These are phyloP conservation scores for Hypanus sabinus DNA, from an alignment of 2,113 vertebrate genomes.

Conservation along the genomic window DNA sequence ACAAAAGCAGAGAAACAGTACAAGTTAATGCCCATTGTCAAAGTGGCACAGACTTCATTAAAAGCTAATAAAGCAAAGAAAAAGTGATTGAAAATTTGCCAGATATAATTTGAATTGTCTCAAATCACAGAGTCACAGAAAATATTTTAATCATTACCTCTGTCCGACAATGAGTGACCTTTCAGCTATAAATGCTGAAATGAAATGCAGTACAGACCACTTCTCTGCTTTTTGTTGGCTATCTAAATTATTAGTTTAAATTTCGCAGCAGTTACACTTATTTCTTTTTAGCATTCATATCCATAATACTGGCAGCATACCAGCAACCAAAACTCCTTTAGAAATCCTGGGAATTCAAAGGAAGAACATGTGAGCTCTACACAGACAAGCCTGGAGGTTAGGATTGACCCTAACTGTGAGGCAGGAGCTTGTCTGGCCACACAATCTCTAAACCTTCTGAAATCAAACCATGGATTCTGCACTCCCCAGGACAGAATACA, in stretches of 20 bases:
- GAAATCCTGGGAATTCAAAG: too few species aligned
- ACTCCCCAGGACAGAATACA: too few species aligned
- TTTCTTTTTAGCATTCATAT: conserved; percentile 6
- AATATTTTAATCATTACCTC: background rate
- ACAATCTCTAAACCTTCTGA: too few species aligned
- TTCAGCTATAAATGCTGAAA: background rate
- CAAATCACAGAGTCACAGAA: background rate
- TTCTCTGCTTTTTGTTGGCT: background rate
- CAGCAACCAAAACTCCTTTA: too few species aligned
- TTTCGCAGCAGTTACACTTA: background rate
- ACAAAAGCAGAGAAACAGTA: background rate
- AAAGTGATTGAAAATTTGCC: background rate
- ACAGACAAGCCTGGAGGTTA: too few species aligned
- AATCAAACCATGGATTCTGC: too few species aligned
- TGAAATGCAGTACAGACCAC: background rate
- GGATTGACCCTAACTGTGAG: too few species aligned
- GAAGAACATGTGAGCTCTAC: too few species aligned
- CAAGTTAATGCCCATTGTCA: background rate
- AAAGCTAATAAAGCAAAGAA: background rate
- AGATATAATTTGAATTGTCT: background rate
- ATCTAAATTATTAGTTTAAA: background rate
- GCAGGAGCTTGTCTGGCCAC: too few species aligned
- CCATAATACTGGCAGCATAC: too few species aligned
- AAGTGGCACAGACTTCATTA: background rate
- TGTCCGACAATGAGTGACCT: background rate